Conservation (phyloP, 2,113 vertebrate species). For the Amazona guildingii region DNA sequence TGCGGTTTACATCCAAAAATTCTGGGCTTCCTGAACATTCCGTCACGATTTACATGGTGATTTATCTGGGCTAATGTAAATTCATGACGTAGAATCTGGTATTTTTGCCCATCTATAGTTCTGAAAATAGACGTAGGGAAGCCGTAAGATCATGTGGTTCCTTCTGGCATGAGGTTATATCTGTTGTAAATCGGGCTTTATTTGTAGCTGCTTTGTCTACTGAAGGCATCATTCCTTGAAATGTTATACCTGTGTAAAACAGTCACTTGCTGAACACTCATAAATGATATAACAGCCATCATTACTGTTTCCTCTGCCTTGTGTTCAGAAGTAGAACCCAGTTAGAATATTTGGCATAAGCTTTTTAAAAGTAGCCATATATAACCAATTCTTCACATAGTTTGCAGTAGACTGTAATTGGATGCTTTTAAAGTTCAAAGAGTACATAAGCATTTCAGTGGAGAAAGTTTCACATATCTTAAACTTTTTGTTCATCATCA, state of each 20-base stretch:
- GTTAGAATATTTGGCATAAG: not conserved
- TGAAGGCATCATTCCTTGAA: not conserved
- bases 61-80: not conserved
- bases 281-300: not conserved
- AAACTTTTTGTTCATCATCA: not conserved
- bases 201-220: not conserved
- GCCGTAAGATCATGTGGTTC: not conserved
- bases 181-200: not conserved
- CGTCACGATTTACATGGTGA: not conserved
- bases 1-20: not conserved
- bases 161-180: not conserved
- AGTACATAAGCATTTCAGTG: not conserved
- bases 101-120: not conserved
- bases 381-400: not conserved
- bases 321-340: not conserved
- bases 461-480: not conserved
- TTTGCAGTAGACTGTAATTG: not conserved
- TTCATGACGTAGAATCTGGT: not conserved
- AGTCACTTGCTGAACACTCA: not conserved
- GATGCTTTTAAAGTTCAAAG: not conserved
- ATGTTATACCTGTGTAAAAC: not conserved
- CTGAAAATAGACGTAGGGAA: not conserved
- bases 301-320: not conserved
- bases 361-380: not conserved
- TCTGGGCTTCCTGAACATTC: not conserved